phyloP scores from a whole-genome alignment of 2,888 invertebrate genomes.

The Rotaria magnacalcarata region DNA sequence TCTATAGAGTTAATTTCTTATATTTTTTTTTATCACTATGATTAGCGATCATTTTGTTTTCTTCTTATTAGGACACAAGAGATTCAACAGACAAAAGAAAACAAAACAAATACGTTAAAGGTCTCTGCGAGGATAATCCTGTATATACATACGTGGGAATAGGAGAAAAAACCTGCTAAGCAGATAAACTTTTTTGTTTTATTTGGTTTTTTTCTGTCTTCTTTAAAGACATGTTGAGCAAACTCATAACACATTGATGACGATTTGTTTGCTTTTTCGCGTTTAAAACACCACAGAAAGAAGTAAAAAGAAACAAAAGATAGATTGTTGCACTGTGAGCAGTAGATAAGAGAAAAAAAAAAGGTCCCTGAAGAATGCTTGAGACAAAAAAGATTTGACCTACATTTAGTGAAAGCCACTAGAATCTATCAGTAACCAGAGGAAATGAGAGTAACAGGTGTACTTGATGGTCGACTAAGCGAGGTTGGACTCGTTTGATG shows the following conservation, averaged over 20 bases:
- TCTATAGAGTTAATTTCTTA: neutral
- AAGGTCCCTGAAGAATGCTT: neutral
- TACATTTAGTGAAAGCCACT: neutral
- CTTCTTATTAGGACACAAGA: neutral
- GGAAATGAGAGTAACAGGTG: neutral
- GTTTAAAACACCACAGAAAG: slow-evolving; percentile 8
- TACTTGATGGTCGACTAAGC: slow-evolving; percentile 24
- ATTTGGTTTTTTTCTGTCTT: neutral
- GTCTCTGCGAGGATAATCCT: slow-evolving; percentile 29
- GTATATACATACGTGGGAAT: neutral
- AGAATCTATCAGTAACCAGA: neutral
- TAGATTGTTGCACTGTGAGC: slow-evolving; percentile 12
- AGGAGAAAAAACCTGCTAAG: neutral
- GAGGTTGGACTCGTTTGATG: neutral
- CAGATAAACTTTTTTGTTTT: neutral
- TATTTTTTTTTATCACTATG: neutral
- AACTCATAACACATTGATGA: neutral
- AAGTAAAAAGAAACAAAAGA: neutral
- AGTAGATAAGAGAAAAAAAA: neutral
- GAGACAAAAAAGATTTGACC: neutral
- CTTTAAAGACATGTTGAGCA: slow-evolving; percentile 9
- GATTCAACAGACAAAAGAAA: neutral
- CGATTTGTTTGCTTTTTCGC: neutral
- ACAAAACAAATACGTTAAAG: neutral
- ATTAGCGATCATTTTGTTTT: neutral